Base-by-base conservation (phyloP, 2,888 invertebrate species). In the Lasius fuliginosus region DNA sequence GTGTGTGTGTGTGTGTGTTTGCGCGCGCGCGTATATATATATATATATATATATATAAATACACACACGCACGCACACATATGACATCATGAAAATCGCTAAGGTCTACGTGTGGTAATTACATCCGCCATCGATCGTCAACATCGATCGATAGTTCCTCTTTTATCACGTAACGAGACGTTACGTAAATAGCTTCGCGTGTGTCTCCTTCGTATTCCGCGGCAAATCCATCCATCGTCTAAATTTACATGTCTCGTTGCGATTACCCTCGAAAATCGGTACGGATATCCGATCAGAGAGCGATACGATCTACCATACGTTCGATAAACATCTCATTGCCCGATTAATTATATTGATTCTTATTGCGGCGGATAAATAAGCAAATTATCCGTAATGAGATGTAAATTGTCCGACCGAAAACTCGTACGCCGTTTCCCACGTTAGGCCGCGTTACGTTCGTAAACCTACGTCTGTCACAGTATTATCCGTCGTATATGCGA, bases 121-220 rank as follows among this genome's bases (percentile, higher is more conserved):
- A 73, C 79, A 81, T 81, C 73, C 79, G 73, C 79, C 23, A 81
- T 81, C 79, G 79, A 81, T 81, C 79, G 79, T 58, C 79, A 73
- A 46, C 79, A 81, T 81, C 79, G 79, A 81, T 81, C 79, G 79
- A 60, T n/a, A 53, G n/a, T 36, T 4, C 36, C 73, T 73, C 79
- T 62, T 81, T 73, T 73, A 73, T 81, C 79, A 71, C 79, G 79
- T 73, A 81, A 81, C 60, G 73, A 56, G 46, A 62, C 60, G 46
- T 81, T 81, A 81, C 73, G 46, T 81, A 81, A 81, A 27, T 36
- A 46, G 36, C 73, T 27, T 46, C 27, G 79, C 73, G 73, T 27
- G 60, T 33, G 23, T 71, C 58, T 71, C 42, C 33, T 69, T 81
- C 79, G 27, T 73, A 71, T 71, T 42, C 33, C 58, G 33, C 42